Evolutionary conservation across 1,140 invertebrate genomes (phyloP), one percentile per base, ranked within the genome.

Genomic region (Chrysomallon squamiferum): DNA sequence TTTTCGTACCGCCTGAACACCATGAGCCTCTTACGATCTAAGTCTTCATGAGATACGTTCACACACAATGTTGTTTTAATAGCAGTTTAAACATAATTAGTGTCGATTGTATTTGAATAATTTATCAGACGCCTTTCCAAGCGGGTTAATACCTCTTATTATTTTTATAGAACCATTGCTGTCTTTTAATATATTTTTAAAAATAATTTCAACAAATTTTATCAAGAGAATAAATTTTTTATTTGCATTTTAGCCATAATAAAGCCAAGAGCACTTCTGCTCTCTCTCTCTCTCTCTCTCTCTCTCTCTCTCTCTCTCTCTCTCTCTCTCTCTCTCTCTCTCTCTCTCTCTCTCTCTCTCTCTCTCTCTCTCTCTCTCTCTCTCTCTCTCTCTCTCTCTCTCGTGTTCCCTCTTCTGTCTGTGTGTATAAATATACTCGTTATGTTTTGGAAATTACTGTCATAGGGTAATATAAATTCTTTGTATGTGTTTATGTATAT

Each of bases 281-380:
- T n/a, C 49, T 50, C 2, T n/a, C 49, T 50, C 47, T 6, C 47
- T 22, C 47, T 6, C 47, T 20, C 11, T 20, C 30, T 15, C 58
- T 18, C 30, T 43, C 32, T 22, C 20, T 22, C 2, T 33, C 1
- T 1, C 59, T 22, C 1, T 50, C 25, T 33, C 13, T 30, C 56
- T 58, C 25, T 33, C 56, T 58, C 56, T 58, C 56, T 58, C 56
- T 58, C 56, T 58, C 56, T 58, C 7, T 58, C 56, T 58, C 56
- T 58, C 56, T 58, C 56, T 58, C 7, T 58, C 30, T 60, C 58
- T 60, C 58, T 35, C 20, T 43, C 56, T 29, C 4, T 33, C 56
- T 33, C 32, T 33, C 56, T 54, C 50, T 45, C 41, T 45, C 41
- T 45, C 41, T 45, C 41, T 45, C 41, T 45, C 41, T 45, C 41